phyloP scores from a whole-genome alignment of 2,888 invertebrate genomes.

The Caenorhabditis sp. region DNA sequence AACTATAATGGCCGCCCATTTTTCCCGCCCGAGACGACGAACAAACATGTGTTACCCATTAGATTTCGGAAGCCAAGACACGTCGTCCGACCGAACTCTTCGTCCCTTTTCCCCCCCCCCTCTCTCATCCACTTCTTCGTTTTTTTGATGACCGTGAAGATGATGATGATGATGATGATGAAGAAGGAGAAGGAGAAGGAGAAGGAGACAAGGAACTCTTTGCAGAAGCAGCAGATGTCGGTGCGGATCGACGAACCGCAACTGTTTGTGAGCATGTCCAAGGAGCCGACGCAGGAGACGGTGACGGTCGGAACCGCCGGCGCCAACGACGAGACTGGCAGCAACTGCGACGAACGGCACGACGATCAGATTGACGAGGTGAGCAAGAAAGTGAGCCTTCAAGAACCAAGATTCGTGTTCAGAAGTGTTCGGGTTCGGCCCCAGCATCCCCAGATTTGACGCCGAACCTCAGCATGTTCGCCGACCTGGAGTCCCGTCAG shows the following conservation, averaged over 20 bases:
- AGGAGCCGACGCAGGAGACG: slow-evolving; percentile 19
- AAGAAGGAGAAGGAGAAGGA: background rate
- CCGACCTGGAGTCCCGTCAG: slow-evolving; percentile 72
- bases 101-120: background rate
- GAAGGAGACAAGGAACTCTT: background rate
- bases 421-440: slow-evolving; percentile 43
- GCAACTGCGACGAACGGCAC: slow-evolving; percentile 32
- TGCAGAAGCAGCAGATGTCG: slow-evolving; percentile 44
- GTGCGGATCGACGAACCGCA: slow-evolving; percentile 57
- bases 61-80: slow-evolving; percentile 6
- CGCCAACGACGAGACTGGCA: slow-evolving; percentile 19
- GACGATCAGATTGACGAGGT: slow-evolving; percentile 40
- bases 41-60: slow-evolving; percentile 58
- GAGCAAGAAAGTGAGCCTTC: background rate
- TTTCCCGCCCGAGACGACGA: slow-evolving; percentile 5
- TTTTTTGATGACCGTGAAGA: slow-evolving; percentile 30
- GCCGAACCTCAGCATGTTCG: slow-evolving; percentile 55
- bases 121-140: background rate
- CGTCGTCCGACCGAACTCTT: background rate
- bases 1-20: slow-evolving; percentile 48
- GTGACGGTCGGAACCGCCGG: slow-evolving; percentile 6
- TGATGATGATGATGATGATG: slow-evolving; percentile 16
- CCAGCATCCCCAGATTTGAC: slow-evolving; percentile 50
- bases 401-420: background rate
- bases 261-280: slow-evolving; percentile 53